A percentile compares a stretch with the other conserved stretches of the same genome.
Conservation (phyloP, 1,140 invertebrate genomes). For the Atta texana region DNA sequence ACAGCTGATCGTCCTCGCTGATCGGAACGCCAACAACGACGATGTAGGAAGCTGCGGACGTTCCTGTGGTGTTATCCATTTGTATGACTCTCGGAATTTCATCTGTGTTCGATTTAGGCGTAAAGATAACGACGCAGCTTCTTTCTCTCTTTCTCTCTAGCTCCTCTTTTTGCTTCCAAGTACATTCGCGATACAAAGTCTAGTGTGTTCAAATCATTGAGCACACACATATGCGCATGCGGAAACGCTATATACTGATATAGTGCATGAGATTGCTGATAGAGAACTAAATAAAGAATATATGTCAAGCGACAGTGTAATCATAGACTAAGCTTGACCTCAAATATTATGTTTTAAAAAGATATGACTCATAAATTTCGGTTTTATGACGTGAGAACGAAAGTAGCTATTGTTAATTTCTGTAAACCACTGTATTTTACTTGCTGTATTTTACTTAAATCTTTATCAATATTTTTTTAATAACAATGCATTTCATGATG, state of each 20-base stretch:
- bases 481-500: background rate
- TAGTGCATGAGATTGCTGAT: constrained; percentile 8
- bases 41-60: constrained; percentile 68
- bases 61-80: constrained; percentile 77
- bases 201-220: constrained; percentile 28
- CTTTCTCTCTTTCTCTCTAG: background rate
- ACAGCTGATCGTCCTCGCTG: constrained; percentile 76
- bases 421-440: background rate
- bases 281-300: constrained; percentile 34
- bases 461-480: background rate
- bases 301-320: constrained; percentile 33
- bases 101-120: constrained; percentile 77
- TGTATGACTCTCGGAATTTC: constrained; percentile 78
- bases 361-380: constrained; percentile 19
- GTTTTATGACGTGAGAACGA: constrained; percentile 19
- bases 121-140: constrained; percentile 73
- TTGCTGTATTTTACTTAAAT: too few species aligned
- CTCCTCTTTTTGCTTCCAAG: background rate
- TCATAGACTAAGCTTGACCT: constrained; percentile 5
- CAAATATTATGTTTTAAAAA: constrained; percentile 18
- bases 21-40: constrained; percentile 67
- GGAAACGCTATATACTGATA: constrained; percentile 12
- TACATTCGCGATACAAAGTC: background rate
- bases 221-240: background rate
- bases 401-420: constrained; percentile 15